Evolutionary conservation across 2,888 invertebrate species (phyloP).

Genomic region (Mycogona germanica): DNA sequence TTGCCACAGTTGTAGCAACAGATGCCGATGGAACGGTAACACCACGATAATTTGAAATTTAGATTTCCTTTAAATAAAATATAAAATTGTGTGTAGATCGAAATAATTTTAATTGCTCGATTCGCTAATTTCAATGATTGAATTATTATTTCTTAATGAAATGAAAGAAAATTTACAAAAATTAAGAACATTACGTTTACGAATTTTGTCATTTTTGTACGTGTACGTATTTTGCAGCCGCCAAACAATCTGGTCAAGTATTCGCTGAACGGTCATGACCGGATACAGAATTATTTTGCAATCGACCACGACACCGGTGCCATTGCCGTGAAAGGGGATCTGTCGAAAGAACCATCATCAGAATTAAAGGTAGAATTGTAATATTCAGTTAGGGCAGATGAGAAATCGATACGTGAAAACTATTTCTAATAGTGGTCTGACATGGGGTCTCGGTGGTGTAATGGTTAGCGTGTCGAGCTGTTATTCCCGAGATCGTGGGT

Average conservation of each 20-base stretch:
- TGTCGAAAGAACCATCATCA: slow-evolving; percentile 71
- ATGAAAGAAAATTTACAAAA: not conserved
- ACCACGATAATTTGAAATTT: too few relatives aligned
- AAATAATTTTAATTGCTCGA: not conserved
- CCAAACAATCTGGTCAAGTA: slow-evolving; percentile 38
- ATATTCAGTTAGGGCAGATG: not conserved
- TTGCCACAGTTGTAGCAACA: slow-evolving; percentile 62
- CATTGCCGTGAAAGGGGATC: slow-evolving; percentile 64
- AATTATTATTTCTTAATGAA: not conserved
- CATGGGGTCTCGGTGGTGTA: too few relatives aligned
- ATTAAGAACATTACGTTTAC: not conserved
- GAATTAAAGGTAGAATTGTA: slow-evolving; percentile 57
- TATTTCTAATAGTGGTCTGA: too few relatives aligned
- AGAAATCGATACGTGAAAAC: too few relatives aligned
- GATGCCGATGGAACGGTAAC: slow-evolving; percentile 75
- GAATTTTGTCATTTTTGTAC: slow-evolving; percentile 9
- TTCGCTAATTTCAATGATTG: too few relatives aligned
- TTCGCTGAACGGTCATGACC: slow-evolving; percentile 67
- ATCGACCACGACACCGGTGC: slow-evolving; percentile 74
- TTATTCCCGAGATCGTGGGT: too few relatives aligned
- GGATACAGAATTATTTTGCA: slow-evolving; percentile 71
- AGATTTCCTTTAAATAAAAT: too few relatives aligned
- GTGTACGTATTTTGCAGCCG: slow-evolving; percentile 23
- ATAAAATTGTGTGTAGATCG: not conserved
- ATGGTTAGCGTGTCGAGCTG: too few relatives aligned